Evolutionary conservation across 2,113 vertebrate genomes (phyloP).

Genomic region (Collichthys lucidus): DNA sequence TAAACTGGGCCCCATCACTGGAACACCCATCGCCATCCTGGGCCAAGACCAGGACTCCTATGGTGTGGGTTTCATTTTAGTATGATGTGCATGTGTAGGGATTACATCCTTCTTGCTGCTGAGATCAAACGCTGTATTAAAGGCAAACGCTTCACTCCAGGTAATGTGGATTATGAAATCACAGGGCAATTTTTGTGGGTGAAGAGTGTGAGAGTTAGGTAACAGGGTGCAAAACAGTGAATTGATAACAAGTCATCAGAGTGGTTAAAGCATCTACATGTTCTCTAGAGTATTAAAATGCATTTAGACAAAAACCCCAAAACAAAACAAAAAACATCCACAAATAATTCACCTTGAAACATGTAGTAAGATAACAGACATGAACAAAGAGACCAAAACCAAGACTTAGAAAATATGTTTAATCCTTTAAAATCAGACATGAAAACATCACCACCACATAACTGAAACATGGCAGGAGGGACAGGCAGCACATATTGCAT

Average conservation of each 20-base stretch:
- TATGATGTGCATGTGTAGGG: constrained; percentile 68
- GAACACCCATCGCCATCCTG: constrained; percentile 28
- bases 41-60: constrained; percentile 61
- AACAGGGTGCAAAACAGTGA: background rate
- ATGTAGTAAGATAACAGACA: background rate
- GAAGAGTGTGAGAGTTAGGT: background rate
- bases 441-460: constrained; percentile 82
- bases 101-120: constrained; percentile 23
- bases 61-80: constrained; percentile 50
- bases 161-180: constrained; percentile 33
- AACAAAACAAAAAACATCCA: background rate
- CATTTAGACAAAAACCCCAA: background rate
- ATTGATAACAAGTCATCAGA: background rate
- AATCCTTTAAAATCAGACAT: constrained; percentile 83
- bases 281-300: background rate
- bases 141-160: background rate
- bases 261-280: background rate
- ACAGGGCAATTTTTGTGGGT: constrained; percentile 2
- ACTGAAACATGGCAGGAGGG: constrained; percentile 82
- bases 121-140: constrained; percentile 43
- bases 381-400: constrained; percentile 20
- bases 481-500: constrained; percentile 81
- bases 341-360: background rate
- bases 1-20: constrained; percentile 18
- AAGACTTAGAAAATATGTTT: constrained; percentile 83